Conservation (phyloP, 92 coral and sea anemone species). For the Palythoa grandis region DNA sequence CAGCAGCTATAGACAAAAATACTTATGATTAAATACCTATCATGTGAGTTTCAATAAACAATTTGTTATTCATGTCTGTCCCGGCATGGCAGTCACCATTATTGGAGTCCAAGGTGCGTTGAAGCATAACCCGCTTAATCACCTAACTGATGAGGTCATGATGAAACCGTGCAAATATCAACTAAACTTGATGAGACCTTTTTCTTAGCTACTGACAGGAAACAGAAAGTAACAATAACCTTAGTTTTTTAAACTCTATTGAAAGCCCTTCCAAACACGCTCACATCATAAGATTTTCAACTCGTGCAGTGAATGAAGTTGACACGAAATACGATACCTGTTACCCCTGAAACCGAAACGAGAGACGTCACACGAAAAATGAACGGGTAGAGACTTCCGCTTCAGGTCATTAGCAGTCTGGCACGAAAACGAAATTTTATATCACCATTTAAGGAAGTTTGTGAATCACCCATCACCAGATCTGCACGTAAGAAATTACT, state of each 20-base stretch:
- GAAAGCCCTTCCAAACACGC: no score
- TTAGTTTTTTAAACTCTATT: no score
- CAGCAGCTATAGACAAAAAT: not conserved
- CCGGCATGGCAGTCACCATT: not conserved
- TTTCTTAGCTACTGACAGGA: not conserved
- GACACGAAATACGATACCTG: no score
- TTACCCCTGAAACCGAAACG: not conserved
- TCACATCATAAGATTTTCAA: no score
- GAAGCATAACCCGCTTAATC: not conserved
- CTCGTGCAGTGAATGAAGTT: not conserved
- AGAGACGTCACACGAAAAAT: not conserved
- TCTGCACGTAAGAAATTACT: not conserved
- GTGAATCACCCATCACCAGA: not conserved
- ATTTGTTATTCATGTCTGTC: slow-evolving; percentile 11
- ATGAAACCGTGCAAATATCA: not conserved
- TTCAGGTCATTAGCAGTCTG: slow-evolving; percentile 10
- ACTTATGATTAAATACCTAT: not conserved
- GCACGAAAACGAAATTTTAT: not conserved
- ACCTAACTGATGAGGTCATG: not conserved
- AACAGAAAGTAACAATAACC: no score
- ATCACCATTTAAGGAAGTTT: slow-evolving; percentile 15
- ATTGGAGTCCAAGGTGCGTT: slow-evolving; percentile 1
- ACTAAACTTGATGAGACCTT: not conserved
- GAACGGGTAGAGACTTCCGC: slow-evolving; percentile 3
- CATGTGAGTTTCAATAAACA: slow-evolving; percentile 16